Base-by-base conservation (phyloP, 2,797 vertebrate genomes). In the Chloroceryle inda region DNA sequence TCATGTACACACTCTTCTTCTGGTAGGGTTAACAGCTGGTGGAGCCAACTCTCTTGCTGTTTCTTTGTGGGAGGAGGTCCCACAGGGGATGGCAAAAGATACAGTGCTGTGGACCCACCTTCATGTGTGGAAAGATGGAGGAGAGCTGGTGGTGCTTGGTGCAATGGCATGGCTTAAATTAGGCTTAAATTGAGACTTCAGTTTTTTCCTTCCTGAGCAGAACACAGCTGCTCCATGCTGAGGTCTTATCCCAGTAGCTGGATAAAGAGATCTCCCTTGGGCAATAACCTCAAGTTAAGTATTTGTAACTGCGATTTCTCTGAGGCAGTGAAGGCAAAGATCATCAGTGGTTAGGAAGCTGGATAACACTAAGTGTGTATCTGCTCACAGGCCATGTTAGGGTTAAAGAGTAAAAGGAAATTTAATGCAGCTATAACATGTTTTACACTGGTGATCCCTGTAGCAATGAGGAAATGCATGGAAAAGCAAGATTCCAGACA, bases 321-420 rank as follows among this genome's bases (percentile, higher is more conserved):
- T 2, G 4, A 87, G 69, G 38, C 44, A 61, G 63, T 40, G 52
- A 73, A 83, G 56, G 37, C 50, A n/a, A 27, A 67, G 38, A 64
- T 63, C 22, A 20, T 75, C 71, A 49, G 38, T 35, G 13, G 18
- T 82, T 55, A 56, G 44, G 53, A 79, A 61, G 24, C 40, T 79
- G 44, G 31, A 18, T 52, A 87, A 67, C 6, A 50, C 38, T 44
- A 61, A 66, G 11, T 55, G 52, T 11, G 1, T 66, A 27, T 50
- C 50, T 80, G 20, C 33, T 80, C 7, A 38, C 12, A 56, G 62
- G 63, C 58, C 69, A 20, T 3, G 64, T 10, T 17, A 91, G 82
- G 47, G 82, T 96, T 96, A 95, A 96, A 89, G 22, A 85, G 53
- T 37, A 62, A 88, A 83, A 87, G 53, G 68, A 89, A 89, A 91